Conservation (phyloP, 2,797 vertebrate species). For the Hozukius guyotensis region DNA sequence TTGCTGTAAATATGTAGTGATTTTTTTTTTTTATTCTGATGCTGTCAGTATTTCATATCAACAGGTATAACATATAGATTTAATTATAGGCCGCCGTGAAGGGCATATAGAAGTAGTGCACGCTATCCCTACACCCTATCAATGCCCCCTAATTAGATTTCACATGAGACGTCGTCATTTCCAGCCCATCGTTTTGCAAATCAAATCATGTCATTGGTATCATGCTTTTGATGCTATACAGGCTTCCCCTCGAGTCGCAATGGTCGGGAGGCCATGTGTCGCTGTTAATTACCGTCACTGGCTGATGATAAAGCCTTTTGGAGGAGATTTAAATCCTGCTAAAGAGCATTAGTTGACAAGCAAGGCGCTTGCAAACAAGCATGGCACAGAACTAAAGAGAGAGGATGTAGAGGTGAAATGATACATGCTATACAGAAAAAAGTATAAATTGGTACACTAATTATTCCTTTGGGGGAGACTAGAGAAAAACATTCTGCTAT, state of each 20-base stretch:
- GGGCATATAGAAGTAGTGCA: conserved; percentile 28
- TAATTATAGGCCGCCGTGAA: conserved; percentile 54
- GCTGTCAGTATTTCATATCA: conserved; percentile 25
- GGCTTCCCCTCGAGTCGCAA: conserved; percentile 55
- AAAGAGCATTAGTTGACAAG: conserved; percentile 81
- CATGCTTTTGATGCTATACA: conserved; percentile 64
- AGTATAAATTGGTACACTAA: conserved; percentile 11
- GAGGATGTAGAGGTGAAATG: conserved; percentile 23
- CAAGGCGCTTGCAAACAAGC: conserved; percentile 70
- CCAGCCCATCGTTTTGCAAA: conserved; percentile 66
- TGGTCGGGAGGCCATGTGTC: conserved; percentile 74
- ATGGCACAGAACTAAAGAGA: conserved; percentile 17
- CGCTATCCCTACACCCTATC: conserved; percentile 41
- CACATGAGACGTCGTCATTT: conserved; percentile 70
- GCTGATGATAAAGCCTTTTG: conserved; percentile 79
- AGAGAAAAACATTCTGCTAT: background rate
- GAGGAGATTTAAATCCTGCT: conserved; percentile 83
- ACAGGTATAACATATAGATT: conserved; percentile 48
- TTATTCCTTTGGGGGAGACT: background rate
- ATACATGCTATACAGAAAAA: conserved; percentile 28
- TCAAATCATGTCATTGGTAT: conserved; percentile 71
- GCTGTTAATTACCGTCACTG: conserved; percentile 83
- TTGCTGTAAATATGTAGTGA: conserved; percentile 26
- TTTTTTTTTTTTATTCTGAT: conserved; percentile 9
- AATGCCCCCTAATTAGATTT: conserved; percentile 65